Conservation (phyloP, 2,113 vertebrate genomes). For the Thinocorus orbignyianus region DNA sequence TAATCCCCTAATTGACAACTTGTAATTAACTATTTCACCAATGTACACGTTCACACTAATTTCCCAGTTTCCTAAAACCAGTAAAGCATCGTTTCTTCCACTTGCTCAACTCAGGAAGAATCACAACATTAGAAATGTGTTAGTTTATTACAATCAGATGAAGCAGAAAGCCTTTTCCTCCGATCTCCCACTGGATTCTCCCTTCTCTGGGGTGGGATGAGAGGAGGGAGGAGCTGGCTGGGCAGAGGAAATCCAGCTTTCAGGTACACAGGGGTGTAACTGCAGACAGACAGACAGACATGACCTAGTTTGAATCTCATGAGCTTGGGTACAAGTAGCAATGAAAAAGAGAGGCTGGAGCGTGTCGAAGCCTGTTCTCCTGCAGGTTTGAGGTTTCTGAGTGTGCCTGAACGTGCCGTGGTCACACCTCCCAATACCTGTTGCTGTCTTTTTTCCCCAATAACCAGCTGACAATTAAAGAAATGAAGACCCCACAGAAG, state of each 20-base stretch:
- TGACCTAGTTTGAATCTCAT: not conserved
- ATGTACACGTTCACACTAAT: rapidly evolving
- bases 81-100: not conserved
- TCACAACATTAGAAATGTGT: no score
- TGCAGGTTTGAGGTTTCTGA: not conserved
- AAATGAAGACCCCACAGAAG: not conserved
- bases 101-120: not conserved
- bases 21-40: not conserved
- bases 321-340: not conserved
- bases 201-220: not conserved
- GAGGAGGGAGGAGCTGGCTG: not conserved
- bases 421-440: not conserved
- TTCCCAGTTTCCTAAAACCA: not conserved
- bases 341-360: not conserved
- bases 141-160: no score
- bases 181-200: rapidly evolving
- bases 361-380: not conserved
- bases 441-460: not conserved
- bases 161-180: not conserved
- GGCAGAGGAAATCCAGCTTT: not conserved
- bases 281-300: not conserved
- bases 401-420: not conserved
- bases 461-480: rapidly evolving
- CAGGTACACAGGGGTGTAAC: not conserved
- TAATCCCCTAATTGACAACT: not conserved